A percentile compares a stretch with the other conserved stretches of the same genome.
Evolutionary conservation across 1,140 invertebrate species (phyloP).

Genomic region (Bombus soroeensis): DNA sequence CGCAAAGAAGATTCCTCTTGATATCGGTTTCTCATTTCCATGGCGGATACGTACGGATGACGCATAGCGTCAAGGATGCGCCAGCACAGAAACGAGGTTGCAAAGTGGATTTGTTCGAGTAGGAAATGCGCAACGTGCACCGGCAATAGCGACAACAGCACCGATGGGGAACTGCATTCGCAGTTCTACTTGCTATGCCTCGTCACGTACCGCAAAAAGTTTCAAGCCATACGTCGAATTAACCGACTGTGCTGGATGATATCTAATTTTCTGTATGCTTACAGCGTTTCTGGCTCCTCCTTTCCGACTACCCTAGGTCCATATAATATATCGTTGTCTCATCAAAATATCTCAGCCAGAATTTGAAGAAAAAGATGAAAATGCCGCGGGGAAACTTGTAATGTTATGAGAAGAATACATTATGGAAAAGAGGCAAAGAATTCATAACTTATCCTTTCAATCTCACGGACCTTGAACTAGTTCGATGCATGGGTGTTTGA

Average conservation of each 20-base stretch:
- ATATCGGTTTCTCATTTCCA: slow-evolving; percentile 41
- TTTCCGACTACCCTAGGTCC: no score
- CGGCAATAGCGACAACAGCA: not conserved
- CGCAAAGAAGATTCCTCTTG: slow-evolving; percentile 19
- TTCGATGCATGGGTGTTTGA: no score
- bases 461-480: no score
- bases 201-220: slow-evolving; percentile 65
- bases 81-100: slow-evolving; percentile 48
- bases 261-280: slow-evolving; percentile 56
- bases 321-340: not conserved
- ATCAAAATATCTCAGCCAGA: not conserved
- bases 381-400: not conserved
- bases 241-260: slow-evolving; percentile 54
- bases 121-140: slow-evolving; percentile 59
- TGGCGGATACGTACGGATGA: slow-evolving; percentile 51
- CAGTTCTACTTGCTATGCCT: slow-evolving; percentile 45
- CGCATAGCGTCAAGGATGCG: slow-evolving; percentile 63
- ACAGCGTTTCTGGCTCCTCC: slow-evolving; percentile 24
- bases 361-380: not conserved
- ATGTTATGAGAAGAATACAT: no score
- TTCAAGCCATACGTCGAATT: slow-evolving; percentile 59
- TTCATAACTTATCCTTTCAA: no score
- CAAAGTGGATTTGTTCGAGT: slow-evolving; percentile 66
- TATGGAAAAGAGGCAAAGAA: no score
- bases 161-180: slow-evolving; percentile 42